Evolutionary conservation across 2,888 invertebrate species (phyloP), one percentile per base, ranked within the genome.

Genomic region (Cabera pusaria): DNA sequence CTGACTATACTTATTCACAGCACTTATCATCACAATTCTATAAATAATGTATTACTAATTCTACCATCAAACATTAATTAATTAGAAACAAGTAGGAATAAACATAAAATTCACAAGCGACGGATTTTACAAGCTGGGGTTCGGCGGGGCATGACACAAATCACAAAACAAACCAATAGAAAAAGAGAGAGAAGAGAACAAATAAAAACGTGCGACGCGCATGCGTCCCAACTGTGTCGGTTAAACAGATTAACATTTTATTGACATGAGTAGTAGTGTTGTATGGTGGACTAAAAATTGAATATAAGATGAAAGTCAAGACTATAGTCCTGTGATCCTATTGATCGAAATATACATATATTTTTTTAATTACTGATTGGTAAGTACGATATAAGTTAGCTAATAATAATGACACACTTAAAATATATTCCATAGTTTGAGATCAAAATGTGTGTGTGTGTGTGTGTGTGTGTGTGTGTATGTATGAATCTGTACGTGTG

Each of bases 11-110:
- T 84, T 86, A 86, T 71, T 78, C 86, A 86, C 87, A 85, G 74
- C 88, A 88, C 88, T 84, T 88, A 83, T 82, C 88, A 88, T 88
- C 88, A 88, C 88, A 87, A 84, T 83, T 76, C 75, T 70, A 74
- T 84, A 72, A 68, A 74, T 73, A 72, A 41, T 67, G 69, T 59
- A 56, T 62, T 62, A 65, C 72, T 76, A 72, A 61, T 60, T 64
- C 70, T 86, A 86, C 76, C 87, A 87, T 86, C 59, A 72, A 84
- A 75, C 59, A 54, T 59, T 63, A 54, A 59, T 60, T 67, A 59
- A 60, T 55, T 24, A 59, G 59, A 59, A 70, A 71, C 67, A 66
- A 72, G 65, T 67, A 64, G 58, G 65, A 72, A 49, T 61, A 61
- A 85, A 85, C 62, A 58, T n/a, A 84, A 81, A 79, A 81, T 77